Conservation (phyloP, 1,140 invertebrate genomes). For the Oryctes rhinoceros region DNA sequence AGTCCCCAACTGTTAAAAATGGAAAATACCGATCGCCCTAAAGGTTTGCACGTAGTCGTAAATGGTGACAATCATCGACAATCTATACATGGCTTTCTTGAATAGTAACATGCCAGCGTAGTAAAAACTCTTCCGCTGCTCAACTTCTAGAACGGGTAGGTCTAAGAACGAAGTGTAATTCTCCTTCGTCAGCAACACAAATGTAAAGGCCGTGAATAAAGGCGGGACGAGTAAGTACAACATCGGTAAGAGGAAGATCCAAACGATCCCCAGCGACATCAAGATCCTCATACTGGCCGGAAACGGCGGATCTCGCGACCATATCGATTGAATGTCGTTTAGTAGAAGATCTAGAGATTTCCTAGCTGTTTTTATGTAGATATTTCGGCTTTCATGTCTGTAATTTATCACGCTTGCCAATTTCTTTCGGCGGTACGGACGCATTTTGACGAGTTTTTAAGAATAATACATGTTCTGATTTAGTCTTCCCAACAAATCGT, state of each 20-base stretch:
- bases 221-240: slow-evolving; percentile 30
- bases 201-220: not conserved
- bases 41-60: slow-evolving; percentile 43
- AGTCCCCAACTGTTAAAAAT: not conserved
- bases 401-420: not conserved
- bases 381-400: not conserved
- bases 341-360: slow-evolving; percentile 1
- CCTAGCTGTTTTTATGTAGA: slow-evolving; percentile 1
- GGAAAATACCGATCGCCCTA: slow-evolving; percentile 32
- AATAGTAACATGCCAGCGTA: not conserved
- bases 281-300: slow-evolving; percentile 41
- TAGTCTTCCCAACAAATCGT: not conserved
- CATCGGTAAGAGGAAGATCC: slow-evolving; percentile 30
- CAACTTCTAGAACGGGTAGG: not conserved
- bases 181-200: not conserved
- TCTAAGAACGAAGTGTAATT: not conserved
- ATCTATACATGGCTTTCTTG: slow-evolving; percentile 38
- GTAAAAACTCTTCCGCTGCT: not conserved
- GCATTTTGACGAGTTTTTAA: slow-evolving; percentile 16
- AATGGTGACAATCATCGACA: slow-evolving; percentile 37
- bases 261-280: slow-evolving; percentile 23
- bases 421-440: slow-evolving; percentile 18
- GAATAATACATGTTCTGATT: not conserved
- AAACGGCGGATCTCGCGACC: slow-evolving; percentile 40
- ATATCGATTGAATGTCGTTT: slow-evolving; percentile 35